Percentiles rank a stretch among this genome's conserved stretches.
Conservation (phyloP, 2,113 vertebrate genomes). For the Solea solea region DNA sequence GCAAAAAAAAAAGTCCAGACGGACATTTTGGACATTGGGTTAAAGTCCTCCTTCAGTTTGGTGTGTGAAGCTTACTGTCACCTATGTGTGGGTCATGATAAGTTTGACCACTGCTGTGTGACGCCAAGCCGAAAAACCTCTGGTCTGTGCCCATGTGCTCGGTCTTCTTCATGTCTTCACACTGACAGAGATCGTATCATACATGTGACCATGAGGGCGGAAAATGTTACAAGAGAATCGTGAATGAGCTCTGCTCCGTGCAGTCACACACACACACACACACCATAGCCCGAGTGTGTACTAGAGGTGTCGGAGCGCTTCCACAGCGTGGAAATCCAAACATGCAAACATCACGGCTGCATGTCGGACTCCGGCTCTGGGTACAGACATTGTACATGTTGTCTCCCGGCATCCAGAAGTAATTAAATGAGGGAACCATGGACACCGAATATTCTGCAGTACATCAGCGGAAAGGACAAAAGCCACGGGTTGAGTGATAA, state of each 20-base stretch:
- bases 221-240: constrained; percentile 11
- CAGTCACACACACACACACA: not conserved
- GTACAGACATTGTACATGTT: constrained; percentile 9
- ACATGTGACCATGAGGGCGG: constrained; percentile 1
- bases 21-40: too few species aligned
- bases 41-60: too few species aligned
- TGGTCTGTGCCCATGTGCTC: not conserved
- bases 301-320: constrained; percentile 10
- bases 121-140: not conserved
- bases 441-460: constrained; percentile 20
- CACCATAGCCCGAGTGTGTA: not conserved
- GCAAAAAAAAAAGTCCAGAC: too few species aligned
- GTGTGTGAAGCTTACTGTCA: too few species aligned
- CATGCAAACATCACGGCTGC: constrained; percentile 4
- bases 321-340: constrained; percentile 25
- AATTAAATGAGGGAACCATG: constrained; percentile 46
- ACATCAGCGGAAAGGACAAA: constrained; percentile 8
- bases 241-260: constrained; percentile 2
- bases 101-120: too few species aligned
- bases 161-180: not conserved
- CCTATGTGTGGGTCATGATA: too few species aligned
- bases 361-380: constrained; percentile 1
- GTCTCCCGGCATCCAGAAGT: constrained; percentile 21
- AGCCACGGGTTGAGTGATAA: not conserved
- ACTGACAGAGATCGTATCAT: constrained; percentile 14